Percentiles rank a stretch among this genome's conserved stretches.
Evolutionary conservation across 2,797 vertebrate species (phyloP).

Genomic region (Decapterus maruadsi): DNA sequence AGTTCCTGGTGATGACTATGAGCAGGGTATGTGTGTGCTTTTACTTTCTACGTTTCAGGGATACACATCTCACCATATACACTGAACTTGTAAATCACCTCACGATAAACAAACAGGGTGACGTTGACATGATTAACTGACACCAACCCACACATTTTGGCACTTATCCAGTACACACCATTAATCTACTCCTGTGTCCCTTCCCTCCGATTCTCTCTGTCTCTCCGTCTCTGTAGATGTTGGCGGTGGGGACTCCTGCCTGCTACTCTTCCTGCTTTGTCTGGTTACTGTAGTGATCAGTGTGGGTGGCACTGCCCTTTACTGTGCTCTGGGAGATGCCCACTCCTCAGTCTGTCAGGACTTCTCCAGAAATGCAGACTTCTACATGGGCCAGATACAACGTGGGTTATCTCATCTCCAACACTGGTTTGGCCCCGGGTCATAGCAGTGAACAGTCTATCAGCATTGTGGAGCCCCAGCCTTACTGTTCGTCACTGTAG

Average conservation of each 20-base stretch:
- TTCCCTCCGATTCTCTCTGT: not conserved
- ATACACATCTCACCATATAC: not conserved
- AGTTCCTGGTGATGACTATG: slow-evolving; percentile 91
- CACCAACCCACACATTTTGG: not conserved
- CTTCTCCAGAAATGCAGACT: slow-evolving; percentile 94
- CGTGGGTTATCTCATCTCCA: slow-evolving; percentile 90
- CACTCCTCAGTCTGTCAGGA: slow-evolving; percentile 95
- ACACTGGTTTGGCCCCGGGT: slow-evolving; percentile 89
- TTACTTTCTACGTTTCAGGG: not conserved
- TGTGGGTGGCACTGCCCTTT: slow-evolving; percentile 95
- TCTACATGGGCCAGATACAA: slow-evolving; percentile 92
- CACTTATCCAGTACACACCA: not conserved
- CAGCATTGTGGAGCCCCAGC: slow-evolving; percentile 1
- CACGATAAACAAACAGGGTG: not conserved
- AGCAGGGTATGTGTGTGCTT: slow-evolving; percentile 82
- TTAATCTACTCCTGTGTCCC: slow-evolving; percentile 1
- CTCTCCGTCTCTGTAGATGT: slow-evolving; percentile 88
- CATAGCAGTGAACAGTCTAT: slow-evolving; percentile 69
- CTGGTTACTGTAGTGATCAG: slow-evolving; percentile 97
- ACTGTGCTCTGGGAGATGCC: slow-evolving; percentile 93
- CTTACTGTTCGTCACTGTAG: slow-evolving; percentile 3
- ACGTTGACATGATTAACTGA: not conserved
- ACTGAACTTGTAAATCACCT: not conserved
- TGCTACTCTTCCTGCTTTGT: slow-evolving; percentile 94
- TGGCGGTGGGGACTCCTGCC: slow-evolving; percentile 92